Percentiles rank a stretch among this genome's conserved stretches.
Conservation (phyloP, 2,113 vertebrate species). For the Gadus chalcogrammus region DNA sequence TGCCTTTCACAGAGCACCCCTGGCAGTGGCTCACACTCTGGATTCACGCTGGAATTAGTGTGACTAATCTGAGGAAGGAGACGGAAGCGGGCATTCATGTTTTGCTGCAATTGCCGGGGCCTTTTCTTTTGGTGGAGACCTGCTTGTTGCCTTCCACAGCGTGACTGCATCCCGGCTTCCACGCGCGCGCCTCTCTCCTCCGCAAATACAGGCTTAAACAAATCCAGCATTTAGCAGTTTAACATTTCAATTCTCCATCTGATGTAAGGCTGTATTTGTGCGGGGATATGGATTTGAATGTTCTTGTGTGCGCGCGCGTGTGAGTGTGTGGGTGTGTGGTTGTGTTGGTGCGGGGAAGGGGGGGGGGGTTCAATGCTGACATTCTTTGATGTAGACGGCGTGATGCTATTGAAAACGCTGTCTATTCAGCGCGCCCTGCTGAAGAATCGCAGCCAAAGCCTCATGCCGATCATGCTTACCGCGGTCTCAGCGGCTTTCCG, state of each 20-base stretch:
- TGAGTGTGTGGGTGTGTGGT: neutral
- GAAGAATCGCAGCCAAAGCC: neutral
- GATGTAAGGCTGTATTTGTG: conserved; percentile 1
- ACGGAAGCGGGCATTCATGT: neutral
- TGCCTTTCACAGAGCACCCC: neutral
- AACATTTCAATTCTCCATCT: conserved; percentile 5
- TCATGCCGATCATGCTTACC: neutral
- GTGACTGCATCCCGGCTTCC: neutral
- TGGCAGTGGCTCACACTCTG: neutral
- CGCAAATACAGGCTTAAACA: conserved; percentile 4
- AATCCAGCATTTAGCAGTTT: neutral
- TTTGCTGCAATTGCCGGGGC: conserved; percentile 5
- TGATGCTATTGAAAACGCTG: neutral
- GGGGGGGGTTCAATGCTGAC: neutral
- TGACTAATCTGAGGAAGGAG: conserved; percentile 8
- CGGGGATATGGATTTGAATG: neutral
- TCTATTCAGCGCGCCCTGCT: neutral
- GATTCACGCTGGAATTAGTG: conserved; percentile 1
- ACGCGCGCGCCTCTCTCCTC: neutral
- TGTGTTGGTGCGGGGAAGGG: neutral
- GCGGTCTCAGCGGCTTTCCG: neutral
- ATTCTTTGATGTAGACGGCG: neutral
- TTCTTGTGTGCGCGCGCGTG: neutral
- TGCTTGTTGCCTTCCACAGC: conserved; percentile 12
- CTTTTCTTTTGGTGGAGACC: conserved; percentile 9